Evolutionary conservation across 1,140 invertebrate genomes (phyloP), one percentile per base, ranked within the genome.

Genomic region (Apocrypta bakeri): DNA sequence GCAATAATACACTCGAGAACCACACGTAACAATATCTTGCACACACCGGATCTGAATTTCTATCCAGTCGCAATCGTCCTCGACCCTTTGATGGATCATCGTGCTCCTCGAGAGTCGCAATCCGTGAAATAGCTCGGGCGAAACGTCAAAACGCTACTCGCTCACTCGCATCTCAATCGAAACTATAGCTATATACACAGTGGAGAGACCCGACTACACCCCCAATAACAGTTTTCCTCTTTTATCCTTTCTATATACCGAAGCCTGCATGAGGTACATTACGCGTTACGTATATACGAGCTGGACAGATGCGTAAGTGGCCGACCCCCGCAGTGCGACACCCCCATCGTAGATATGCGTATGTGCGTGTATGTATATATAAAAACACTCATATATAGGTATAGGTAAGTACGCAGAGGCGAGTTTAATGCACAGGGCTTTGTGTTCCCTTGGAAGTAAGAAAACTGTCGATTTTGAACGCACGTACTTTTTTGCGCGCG

Each of bases 271-370:
- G 48, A 56, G 48, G 42, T 48, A 17, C 42, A n/a, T n/a, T n/a
- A n/a, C n/a, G n/a, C 42, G 42, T 9, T 14, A 48, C 17, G 17
- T 17, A 37, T 37, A 37, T 42, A 21, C 21, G 79, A 88, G n/a
- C n/a, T 87, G 90, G 89, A 91, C 90, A 92, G 91, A 91, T 92
- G 91, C 86, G 87, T 90, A 90, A 91, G 90, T 90, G 90, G 88
- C 81, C 82, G 84, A 85, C 86, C 86, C 87, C 87, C 84, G 85
- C 42, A 71, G 85, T 61, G 86, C 85, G 81, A 88, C 86, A 87
- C 86, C 87, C 88, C 84, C 85, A 85, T 86, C 81, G 85, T 86
- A 86, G 85, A 83, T 48, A 73, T 3, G 37, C 71, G 25, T 21
- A 37, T 9, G 9, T 37, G 33, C 33, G 33, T 4, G 29, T 40